Evolutionary conservation across 1,140 invertebrate species (phyloP), one percentile per base, ranked within the genome.

Genomic region (Drosophila equinoxialis): DNA sequence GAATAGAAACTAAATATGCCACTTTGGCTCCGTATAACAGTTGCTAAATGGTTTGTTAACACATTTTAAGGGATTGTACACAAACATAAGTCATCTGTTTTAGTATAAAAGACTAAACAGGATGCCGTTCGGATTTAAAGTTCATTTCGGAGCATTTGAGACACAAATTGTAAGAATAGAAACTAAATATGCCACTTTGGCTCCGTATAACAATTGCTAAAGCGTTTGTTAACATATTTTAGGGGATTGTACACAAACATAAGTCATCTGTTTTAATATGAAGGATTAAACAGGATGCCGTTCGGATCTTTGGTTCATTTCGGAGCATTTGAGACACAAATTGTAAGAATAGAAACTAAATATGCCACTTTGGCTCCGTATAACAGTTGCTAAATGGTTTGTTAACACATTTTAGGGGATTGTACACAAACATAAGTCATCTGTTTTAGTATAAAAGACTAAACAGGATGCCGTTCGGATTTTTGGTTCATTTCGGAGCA

Each of bases 11-110:
- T 4, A 26, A 70, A 51, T 74, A 74, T 74, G 66, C 66, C 71
- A 74, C 71, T 74, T 74, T 83, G 11, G 60, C 78, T 81, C 80
- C 80, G 30, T 1, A 17, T 37, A 48, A 30, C 10, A 17, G 11
- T 55, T 1, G 2, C 4, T 20, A 20, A 0, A 20, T 8, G 14
- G 7, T 48, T 48, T 58, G n/a, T 67, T 57, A 48, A 57, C 62
- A 65, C 55, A 55, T 37, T 1, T 17, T 14, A 23, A 1, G 6
- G 10, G 3, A 14, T 30, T 68, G 65, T 68, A 37, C 42, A 33
- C 57, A 17, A 68, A 71, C 59, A 65, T 45, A 58, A 67, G 62
- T 71, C 58, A 41, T 67, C 65, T 71, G 65, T 14, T 45, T 17
- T 68, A 60, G 54, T 51, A 66, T 70, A 54, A 62, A 13, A 1